These are phyloP conservation scores for Oenanthe melanoleuca DNA, from an alignment of 2,113 vertebrate genomes.

Conservation along the genomic window DNA sequence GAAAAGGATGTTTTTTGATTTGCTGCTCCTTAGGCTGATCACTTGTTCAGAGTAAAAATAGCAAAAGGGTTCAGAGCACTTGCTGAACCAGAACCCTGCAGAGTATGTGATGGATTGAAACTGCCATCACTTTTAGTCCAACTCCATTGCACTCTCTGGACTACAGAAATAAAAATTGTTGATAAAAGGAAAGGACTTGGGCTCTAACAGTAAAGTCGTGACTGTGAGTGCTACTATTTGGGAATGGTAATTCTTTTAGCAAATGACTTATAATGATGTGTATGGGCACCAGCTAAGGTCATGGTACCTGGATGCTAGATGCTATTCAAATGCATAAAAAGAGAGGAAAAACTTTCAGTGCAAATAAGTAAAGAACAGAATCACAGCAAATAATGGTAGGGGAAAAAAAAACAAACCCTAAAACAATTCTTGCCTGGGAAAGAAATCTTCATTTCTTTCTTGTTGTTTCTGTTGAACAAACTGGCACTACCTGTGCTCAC, in stretches of 20 bases:
- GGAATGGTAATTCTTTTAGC: neutral
- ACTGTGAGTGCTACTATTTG: neutral
- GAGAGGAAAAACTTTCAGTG: neutral
- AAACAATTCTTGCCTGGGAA: neutral
- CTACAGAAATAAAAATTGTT: neutral
- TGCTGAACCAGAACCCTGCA: constrained; percentile 11
- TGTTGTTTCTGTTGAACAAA: neutral
- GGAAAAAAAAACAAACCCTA: fast-evolving
- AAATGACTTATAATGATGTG: neutral
- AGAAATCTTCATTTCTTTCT: neutral
- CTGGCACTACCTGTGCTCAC: too few species aligned
- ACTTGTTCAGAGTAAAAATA: neutral
- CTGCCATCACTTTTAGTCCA: neutral
- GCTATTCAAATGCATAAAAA: neutral
- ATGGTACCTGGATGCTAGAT: neutral
- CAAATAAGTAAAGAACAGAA: neutral
- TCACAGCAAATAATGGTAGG: neutral
- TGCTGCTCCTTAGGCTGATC: neutral
- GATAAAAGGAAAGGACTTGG: neutral
- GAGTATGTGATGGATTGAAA: neutral
- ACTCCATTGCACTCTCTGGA: neutral
- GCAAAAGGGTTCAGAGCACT: neutral
- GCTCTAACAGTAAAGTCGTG: neutral
- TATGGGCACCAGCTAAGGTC: neutral
- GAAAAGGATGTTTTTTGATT: neutral